A percentile compares a stretch with the other conserved stretches of the same genome.
phyloP scores from a whole-genome alignment of 2,797 vertebrate species.

The Bradypodion ventrale region DNA sequence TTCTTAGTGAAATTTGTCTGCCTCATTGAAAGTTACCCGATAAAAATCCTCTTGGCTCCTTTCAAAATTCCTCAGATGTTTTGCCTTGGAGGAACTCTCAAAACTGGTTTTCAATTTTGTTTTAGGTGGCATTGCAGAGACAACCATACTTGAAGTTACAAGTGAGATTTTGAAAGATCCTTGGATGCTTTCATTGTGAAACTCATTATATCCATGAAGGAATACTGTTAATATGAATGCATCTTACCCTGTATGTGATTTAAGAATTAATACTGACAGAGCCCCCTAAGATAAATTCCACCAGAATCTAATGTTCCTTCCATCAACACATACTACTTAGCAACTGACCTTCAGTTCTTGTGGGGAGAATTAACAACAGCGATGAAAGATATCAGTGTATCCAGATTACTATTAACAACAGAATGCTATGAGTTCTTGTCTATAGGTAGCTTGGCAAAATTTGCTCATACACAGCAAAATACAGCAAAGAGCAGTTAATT shows the following conservation, averaged over 20 bases:
- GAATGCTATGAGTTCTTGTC: constrained; percentile 55
- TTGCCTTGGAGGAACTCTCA: background rate
- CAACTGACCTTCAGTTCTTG: constrained; percentile 43
- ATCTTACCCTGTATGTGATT: constrained; percentile 1
- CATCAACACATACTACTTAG: constrained; percentile 53
- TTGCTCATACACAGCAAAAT: constrained; percentile 32
- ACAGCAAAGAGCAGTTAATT: constrained; percentile 36
- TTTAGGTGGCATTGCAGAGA: background rate
- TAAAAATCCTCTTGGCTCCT: background rate
- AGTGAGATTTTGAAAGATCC: background rate
- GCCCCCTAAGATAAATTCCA: constrained; percentile 22
- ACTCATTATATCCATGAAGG: background rate
- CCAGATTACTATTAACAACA: constrained; percentile 54
- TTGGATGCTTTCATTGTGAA: constrained; percentile 3
- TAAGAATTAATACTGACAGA: constrained; percentile 1
- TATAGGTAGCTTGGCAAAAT: constrained; percentile 42
- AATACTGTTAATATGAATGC: constrained; percentile 4
- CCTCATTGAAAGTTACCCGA: background rate
- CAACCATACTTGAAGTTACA: background rate
- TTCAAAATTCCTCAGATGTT: background rate
- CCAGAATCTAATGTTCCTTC: constrained; percentile 53
- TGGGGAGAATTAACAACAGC: constrained; percentile 58
- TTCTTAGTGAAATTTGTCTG: background rate
- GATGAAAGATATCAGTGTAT: constrained; percentile 42
- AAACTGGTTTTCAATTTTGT: background rate